A percentile compares a stretch with the other conserved stretches of the same genome.
Evolutionary conservation across 2,888 invertebrate species (phyloP).

Genomic region (Zootermopsis nevadensis): DNA sequence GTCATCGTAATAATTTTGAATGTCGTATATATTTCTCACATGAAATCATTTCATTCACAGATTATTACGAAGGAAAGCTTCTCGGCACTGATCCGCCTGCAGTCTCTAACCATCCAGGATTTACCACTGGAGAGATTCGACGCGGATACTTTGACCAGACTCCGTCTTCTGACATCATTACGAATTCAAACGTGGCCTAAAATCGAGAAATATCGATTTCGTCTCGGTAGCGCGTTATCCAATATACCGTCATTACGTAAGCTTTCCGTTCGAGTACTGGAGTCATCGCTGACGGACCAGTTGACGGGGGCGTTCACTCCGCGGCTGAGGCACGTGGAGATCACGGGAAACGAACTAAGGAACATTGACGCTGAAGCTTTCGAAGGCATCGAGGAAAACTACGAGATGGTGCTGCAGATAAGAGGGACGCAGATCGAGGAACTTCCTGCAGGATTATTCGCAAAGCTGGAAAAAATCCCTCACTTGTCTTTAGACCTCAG

Average conservation of each 20-base stretch:
- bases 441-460: slow-evolving; percentile 83
- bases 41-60: slow-evolving; percentile 58
- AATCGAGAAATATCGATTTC: slow-evolving; percentile 68
- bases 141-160: slow-evolving; percentile 77
- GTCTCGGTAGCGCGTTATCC: slow-evolving; percentile 56
- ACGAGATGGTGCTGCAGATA: slow-evolving; percentile 81
- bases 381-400: slow-evolving; percentile 76
- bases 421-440: slow-evolving; percentile 82
- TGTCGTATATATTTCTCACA: too few relatives aligned
- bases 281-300: slow-evolving; percentile 78
- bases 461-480: slow-evolving; percentile 80
- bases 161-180: slow-evolving; percentile 77
- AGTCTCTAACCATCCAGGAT: slow-evolving; percentile 79
- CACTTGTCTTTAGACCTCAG: slow-evolving; percentile 85
- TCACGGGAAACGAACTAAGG: slow-evolving; percentile 80
- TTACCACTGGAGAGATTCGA: slow-evolving; percentile 81
- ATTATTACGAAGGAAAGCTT: slow-evolving; percentile 79
- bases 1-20: too few relatives aligned
- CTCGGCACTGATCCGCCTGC: slow-evolving; percentile 75
- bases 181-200: slow-evolving; percentile 80
- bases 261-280: slow-evolving; percentile 80
- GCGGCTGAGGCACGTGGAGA: slow-evolving; percentile 82
- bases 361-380: slow-evolving; percentile 83
- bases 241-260: slow-evolving; percentile 64
- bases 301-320: slow-evolving; percentile 81